phyloP scores from a whole-genome alignment of 2,888 invertebrate species.

The Thymelicus lineola region DNA sequence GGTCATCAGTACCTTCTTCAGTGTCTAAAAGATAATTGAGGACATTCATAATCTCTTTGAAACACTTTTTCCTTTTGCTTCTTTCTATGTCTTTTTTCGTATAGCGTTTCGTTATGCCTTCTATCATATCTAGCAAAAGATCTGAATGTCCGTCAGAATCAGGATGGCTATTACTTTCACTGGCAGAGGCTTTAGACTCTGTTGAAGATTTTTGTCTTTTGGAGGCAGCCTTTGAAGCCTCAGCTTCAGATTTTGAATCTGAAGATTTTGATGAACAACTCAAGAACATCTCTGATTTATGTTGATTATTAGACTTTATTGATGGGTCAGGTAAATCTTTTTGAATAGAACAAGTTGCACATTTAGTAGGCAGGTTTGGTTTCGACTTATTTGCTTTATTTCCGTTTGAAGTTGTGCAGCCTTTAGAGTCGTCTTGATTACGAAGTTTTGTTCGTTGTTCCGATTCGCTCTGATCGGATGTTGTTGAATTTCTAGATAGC shows the following conservation, averaged over 20 bases:
- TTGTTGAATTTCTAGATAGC: neutral
- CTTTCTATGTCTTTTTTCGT: slow-evolving; percentile 67
- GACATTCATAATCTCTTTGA: slow-evolving; percentile 71
- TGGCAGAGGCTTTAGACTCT: slow-evolving; percentile 38
- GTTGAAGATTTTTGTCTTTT: slow-evolving; percentile 23
- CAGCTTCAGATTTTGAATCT: slow-evolving; percentile 10
- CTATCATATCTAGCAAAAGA: slow-evolving; percentile 68
- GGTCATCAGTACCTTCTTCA: slow-evolving; percentile 61
- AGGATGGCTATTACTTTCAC: slow-evolving; percentile 46
- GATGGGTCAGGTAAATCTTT: slow-evolving; percentile 2
- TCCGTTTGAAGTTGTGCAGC: neutral
- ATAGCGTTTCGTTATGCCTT: slow-evolving; percentile 75
- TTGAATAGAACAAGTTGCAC: neutral
- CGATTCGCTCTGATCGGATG: neutral
- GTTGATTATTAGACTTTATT: slow-evolving; percentile 11
- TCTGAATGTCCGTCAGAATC: slow-evolving; percentile 48
- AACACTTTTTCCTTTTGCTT: slow-evolving; percentile 70
- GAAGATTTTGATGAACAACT: slow-evolving; percentile 13
- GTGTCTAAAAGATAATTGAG: slow-evolving; percentile 76
- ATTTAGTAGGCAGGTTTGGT: neutral
- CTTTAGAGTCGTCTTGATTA: neutral
- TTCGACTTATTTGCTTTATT: neutral
- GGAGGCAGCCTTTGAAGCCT: neutral
- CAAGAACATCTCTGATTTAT: neutral
- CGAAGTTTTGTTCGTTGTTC: neutral